phyloP scores from a whole-genome alignment of 2,888 invertebrate genomes.

The Helleia helle region DNA sequence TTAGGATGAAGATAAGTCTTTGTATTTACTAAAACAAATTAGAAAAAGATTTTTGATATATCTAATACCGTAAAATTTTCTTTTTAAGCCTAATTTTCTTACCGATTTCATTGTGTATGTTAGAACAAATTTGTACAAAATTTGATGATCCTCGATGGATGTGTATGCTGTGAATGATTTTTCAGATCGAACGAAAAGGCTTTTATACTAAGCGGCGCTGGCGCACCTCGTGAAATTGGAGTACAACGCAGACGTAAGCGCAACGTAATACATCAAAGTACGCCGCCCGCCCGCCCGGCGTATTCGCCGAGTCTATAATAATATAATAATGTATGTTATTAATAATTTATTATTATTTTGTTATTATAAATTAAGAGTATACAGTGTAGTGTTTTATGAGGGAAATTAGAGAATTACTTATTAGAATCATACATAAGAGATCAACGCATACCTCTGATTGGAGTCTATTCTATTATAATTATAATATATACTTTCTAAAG shows the following conservation, averaged over 20 bases:
- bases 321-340: neutral
- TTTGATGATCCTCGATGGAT: conserved; percentile 51
- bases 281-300: conserved; percentile 29
- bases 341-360: no score
- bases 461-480: no score
- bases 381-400: no score
- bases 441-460: no score
- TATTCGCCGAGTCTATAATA: neutral
- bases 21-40: no score
- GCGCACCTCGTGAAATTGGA: conserved; percentile 60
- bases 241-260: conserved; percentile 34
- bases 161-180: conserved; percentile 66
- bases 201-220: conserved; percentile 53
- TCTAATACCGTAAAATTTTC: neutral
- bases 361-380: no score
- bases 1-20: no score
- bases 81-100: conserved; percentile 30
- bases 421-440: no score
- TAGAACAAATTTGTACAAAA: conserved; percentile 29
- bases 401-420: no score
- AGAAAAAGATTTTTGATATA: no score
- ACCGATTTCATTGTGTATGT: conserved; percentile 68
- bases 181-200: conserved; percentile 52
- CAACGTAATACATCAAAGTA: conserved; percentile 27
- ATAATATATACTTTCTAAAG: no score